phyloP scores from a whole-genome alignment of 2,113 vertebrate genomes.

The Phalacrocorax aristotelis region DNA sequence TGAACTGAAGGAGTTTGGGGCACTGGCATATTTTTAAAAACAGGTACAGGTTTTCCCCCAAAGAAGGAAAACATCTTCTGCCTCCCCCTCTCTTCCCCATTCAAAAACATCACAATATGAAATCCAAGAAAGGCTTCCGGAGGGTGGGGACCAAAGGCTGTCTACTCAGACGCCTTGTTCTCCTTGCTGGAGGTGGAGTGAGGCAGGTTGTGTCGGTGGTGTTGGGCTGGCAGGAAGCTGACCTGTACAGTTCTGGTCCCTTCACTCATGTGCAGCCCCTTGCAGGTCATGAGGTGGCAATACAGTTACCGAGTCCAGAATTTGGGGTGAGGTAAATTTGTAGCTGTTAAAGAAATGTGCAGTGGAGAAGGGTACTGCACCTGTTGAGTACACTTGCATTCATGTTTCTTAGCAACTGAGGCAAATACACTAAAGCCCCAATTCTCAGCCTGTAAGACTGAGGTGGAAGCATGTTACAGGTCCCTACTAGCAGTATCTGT shows the following conservation, averaged over 20 bases:
- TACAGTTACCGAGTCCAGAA: fast-evolving
- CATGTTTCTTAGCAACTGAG: neutral
- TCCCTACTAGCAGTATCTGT: neutral
- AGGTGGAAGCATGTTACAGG: neutral
- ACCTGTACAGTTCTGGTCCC: neutral
- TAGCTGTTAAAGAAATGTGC: neutral
- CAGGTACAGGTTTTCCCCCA: neutral
- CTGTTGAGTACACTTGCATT: neutral
- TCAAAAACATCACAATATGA: neutral
- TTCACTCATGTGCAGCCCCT: neutral
- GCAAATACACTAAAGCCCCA: neutral
- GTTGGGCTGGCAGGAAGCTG: neutral
- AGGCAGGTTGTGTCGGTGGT: neutral
- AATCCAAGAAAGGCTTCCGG: neutral
- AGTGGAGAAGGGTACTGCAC: neutral
- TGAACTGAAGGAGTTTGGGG: neutral
- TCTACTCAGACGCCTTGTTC: neutral
- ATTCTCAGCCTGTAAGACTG: neutral
- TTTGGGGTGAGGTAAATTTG: neutral
- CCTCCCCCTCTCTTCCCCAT: neutral
- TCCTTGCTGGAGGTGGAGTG: neutral
- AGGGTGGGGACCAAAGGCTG: neutral
- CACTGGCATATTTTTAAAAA: neutral
- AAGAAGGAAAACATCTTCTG: neutral
- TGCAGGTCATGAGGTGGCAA: neutral